These are phyloP conservation scores for Aphidius colemani DNA, from an alignment of 2,888 invertebrate species.

Conservation along the genomic window DNA sequence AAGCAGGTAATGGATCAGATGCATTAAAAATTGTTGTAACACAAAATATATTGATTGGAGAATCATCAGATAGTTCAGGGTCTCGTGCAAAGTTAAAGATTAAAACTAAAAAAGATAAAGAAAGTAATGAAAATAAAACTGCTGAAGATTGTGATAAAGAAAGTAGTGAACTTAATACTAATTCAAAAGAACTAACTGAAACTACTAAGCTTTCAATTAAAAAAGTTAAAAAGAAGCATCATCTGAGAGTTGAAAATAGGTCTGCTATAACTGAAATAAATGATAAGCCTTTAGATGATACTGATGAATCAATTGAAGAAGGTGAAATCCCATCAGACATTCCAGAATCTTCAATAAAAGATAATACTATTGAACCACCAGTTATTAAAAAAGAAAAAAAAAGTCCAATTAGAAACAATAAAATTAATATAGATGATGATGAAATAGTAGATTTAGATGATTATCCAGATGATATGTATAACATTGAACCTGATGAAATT, in stretches of 20 bases:
- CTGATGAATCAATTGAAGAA: slow-evolving; percentile 13
- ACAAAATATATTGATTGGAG: not conserved
- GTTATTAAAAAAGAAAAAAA: slow-evolving; percentile 2
- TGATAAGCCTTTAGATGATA: slow-evolving; percentile 1
- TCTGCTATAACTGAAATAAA: not conserved
- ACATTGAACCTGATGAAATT: slow-evolving; percentile 42
- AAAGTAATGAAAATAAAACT: slow-evolving; percentile 13
- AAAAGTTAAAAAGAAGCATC: slow-evolving; percentile 31
- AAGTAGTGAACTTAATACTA: slow-evolving; percentile 14
- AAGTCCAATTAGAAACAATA: slow-evolving; percentile 30
- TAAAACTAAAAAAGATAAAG: slow-evolving; percentile 6
- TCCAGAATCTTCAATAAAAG: slow-evolving; percentile 3
- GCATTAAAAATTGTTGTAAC: slow-evolving; percentile 28
- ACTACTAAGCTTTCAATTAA: slow-evolving; percentile 27
- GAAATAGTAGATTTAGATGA: slow-evolving; percentile 57
- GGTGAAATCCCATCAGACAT: slow-evolving; percentile 22
- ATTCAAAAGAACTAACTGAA: slow-evolving; percentile 22
- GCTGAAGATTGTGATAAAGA: slow-evolving; percentile 5
- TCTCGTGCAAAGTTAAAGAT: not conserved
- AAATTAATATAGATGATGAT: slow-evolving; percentile 47
- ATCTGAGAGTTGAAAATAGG: slow-evolving; percentile 29
- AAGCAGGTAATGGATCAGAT: slow-evolving; percentile 24
- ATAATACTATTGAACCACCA: not conserved
- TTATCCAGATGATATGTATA: slow-evolving; percentile 57
- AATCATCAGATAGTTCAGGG: not conserved